Evolutionary conservation across 2,113 vertebrate species (phyloP).

Genomic region (Aegithalos caudatus): DNA sequence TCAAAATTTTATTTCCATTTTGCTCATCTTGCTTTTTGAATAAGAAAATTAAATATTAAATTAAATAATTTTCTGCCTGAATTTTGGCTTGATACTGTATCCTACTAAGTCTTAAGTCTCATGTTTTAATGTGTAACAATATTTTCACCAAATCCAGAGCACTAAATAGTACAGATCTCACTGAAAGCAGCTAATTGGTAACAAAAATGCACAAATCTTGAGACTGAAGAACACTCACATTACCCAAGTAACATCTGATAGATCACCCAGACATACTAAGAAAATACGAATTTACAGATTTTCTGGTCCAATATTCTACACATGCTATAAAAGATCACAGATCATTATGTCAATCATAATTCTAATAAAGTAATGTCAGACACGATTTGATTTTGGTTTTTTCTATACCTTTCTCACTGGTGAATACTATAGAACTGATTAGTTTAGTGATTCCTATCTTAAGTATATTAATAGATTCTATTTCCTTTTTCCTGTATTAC

Average conservation of each 20-base stretch:
- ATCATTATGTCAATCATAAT: neutral
- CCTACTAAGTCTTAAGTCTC: neutral
- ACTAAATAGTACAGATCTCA: neutral
- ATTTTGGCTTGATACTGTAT: neutral
- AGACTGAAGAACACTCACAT: neutral
- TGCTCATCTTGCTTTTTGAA: neutral
- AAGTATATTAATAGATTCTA: neutral
- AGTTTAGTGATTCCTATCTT: neutral
- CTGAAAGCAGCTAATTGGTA: neutral
- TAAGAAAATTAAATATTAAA: neutral
- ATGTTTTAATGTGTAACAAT: neutral
- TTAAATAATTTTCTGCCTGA: neutral
- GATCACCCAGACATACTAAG: neutral
- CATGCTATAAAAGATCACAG: neutral
- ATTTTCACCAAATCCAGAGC: neutral
- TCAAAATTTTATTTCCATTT: neutral
- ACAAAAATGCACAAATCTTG: neutral
- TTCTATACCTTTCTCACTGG: accelerated
- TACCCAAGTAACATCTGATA: neutral
- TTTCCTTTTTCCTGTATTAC: neutral
- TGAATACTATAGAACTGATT: neutral
- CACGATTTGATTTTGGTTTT: neutral
- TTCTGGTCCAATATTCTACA: neutral
- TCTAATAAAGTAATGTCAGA: neutral
- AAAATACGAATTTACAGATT: neutral